Evolutionary conservation across 2,888 invertebrate genomes (phyloP).

Genomic region (Mimas tiliae): DNA sequence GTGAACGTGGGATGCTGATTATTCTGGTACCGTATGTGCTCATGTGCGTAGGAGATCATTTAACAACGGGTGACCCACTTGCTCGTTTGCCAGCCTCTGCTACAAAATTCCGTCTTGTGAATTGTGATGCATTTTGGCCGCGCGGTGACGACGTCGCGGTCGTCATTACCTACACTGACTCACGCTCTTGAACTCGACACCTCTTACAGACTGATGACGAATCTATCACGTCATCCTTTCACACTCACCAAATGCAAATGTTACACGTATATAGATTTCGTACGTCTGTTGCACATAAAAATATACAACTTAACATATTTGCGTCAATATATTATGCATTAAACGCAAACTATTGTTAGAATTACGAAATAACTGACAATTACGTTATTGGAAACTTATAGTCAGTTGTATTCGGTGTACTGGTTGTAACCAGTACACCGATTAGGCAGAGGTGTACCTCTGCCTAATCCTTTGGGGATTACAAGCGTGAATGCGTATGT

Average conservation of each 20-base stretch:
- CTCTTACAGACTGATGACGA: background rate
- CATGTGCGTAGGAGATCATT: too few species aligned
- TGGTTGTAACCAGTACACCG: too few species aligned
- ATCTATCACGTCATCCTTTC: background rate
- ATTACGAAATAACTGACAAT: background rate
- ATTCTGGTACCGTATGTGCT: too few species aligned
- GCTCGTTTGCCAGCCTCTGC: too few species aligned
- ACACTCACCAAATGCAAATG: background rate
- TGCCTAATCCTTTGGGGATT: too few species aligned
- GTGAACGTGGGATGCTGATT: too few species aligned
- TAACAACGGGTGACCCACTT: too few species aligned
- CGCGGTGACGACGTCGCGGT: background rate
- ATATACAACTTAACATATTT: background rate
- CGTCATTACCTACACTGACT: background rate
- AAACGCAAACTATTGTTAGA: background rate
- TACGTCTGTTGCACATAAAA: background rate
- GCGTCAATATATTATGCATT: background rate
- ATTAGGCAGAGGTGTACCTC: too few species aligned
- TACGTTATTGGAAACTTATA: background rate
- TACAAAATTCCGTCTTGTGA: too few species aligned
- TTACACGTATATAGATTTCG: background rate
- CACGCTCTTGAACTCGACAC: conserved; percentile 8
- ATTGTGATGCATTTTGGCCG: background rate
- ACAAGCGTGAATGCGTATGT: too few species aligned
- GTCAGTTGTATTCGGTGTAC: too few species aligned